Percentiles rank a stretch among this genome's conserved stretches.
Evolutionary conservation across 2,113 vertebrate genomes (phyloP).

Genomic region (Macaca mulatta): DNA sequence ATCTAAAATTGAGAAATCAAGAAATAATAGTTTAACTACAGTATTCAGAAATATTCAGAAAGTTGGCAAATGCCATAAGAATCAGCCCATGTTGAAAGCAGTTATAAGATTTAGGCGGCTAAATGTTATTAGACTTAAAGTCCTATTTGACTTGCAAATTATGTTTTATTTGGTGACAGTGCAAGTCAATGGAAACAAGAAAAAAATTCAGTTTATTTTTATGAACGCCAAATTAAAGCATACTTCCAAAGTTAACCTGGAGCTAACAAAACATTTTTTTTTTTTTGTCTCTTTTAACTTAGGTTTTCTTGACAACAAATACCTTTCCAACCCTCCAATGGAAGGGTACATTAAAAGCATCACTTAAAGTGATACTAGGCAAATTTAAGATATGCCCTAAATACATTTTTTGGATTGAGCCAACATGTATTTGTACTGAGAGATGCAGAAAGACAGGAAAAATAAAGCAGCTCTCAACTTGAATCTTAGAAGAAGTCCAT

Average conservation of each 20-base stretch:
- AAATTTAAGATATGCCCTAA: neutral
- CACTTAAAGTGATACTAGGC: neutral
- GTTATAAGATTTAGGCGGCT: neutral
- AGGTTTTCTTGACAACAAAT: neutral
- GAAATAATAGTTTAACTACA: neutral
- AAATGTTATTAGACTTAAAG: neutral
- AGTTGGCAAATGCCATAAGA: neutral
- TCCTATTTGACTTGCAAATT: neutral
- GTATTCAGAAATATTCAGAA: neutral
- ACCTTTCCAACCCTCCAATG: neutral
- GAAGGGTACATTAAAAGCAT: neutral
- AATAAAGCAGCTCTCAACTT: fast-evolving
- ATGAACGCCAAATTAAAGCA: neutral
- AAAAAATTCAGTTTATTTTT: neutral
- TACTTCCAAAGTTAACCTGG: neutral
- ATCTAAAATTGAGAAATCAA: neutral
- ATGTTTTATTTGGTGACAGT: neutral
- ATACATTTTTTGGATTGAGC: neutral
- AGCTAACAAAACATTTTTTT: neutral
- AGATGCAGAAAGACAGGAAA: neutral
- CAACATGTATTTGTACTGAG: neutral
- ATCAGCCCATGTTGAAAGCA: neutral
- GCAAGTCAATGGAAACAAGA: neutral
- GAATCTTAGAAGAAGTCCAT: neutral
- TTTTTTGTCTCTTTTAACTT: neutral